Evolutionary conservation across 2,113 vertebrate genomes (phyloP).

Genomic region (Nothocercus nigrocapillus): DNA sequence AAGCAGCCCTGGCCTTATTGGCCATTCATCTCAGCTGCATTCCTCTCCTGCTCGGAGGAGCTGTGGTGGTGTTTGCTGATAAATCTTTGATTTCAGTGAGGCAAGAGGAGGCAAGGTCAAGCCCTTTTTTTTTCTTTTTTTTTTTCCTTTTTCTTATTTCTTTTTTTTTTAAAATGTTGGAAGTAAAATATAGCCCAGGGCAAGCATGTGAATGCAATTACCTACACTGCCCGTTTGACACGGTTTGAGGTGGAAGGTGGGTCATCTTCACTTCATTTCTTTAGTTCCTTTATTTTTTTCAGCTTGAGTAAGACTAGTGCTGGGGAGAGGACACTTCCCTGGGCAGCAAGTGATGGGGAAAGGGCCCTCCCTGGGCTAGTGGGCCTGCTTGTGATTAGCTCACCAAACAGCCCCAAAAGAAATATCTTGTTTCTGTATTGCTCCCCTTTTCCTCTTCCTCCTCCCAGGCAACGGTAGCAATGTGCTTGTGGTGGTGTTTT

Average conservation of each 20-base stretch:
- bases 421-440: not conserved
- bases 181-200: not conserved
- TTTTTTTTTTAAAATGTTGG: not conserved
- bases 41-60: not conserved
- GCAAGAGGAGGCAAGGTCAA: not conserved
- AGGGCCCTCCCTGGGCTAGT: not conserved
- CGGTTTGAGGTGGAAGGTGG: not conserved
- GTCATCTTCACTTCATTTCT: not conserved
- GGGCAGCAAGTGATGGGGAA: not conserved
- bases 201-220: accelerated
- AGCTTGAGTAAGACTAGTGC: not conserved
- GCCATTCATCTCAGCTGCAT: not conserved
- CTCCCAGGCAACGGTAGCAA: not conserved
- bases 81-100: not conserved
- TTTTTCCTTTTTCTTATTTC: not conserved
- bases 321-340: not conserved
- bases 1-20: not conserved
- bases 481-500: not conserved
- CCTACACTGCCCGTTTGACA: not conserved
- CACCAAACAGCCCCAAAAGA: not conserved
- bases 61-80: accelerated
- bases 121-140: not conserved
- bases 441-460: not conserved
- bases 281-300: not conserved
- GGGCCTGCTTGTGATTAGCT: not conserved